phyloP scores from a whole-genome alignment of 2,797 vertebrate species.

The Euthynnus affinis region DNA sequence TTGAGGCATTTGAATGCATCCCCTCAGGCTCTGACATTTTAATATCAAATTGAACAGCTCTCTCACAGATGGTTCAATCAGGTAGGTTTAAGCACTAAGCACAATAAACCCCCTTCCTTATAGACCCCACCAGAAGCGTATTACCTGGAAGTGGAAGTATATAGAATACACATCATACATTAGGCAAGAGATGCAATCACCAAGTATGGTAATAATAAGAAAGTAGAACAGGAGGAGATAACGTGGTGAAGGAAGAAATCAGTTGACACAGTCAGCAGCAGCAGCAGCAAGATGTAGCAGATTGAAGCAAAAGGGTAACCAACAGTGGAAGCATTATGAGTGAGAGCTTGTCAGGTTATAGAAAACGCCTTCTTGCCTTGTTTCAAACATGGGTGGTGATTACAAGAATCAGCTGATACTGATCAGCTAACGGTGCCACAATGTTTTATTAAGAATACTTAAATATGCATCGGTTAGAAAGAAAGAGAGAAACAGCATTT shows the following conservation, averaged over 20 bases:
- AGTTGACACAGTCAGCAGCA: background rate
- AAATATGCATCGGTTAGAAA: background rate
- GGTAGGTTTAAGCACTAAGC: background rate
- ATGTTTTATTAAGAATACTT: background rate
- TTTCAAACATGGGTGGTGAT: conserved; percentile 15
- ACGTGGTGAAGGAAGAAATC: background rate
- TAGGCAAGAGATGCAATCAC: conserved; percentile 8
- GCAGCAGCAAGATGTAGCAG: conserved; percentile 3
- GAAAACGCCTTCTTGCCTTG: conserved; percentile 6
- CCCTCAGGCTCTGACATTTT: background rate
- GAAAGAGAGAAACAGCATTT: background rate
- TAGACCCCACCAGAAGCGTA: background rate
- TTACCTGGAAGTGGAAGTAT: background rate
- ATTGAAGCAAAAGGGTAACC: background rate
- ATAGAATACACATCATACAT: conserved; percentile 9
- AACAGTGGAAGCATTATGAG: conserved; percentile 1
- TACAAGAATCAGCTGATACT: conserved; percentile 1
- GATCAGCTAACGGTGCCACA: conserved; percentile 3
- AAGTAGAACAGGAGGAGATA: background rate
- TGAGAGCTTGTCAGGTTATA: conserved; percentile 13
- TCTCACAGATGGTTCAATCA: background rate
- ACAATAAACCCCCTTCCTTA: background rate
- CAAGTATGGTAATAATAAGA: background rate
- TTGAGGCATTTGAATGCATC: background rate
- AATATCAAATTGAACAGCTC: background rate